Percentiles rank a stretch among this genome's conserved stretches.
phyloP scores from a whole-genome alignment of 2,888 invertebrate species.

The Microctonus aethiopoides region DNA sequence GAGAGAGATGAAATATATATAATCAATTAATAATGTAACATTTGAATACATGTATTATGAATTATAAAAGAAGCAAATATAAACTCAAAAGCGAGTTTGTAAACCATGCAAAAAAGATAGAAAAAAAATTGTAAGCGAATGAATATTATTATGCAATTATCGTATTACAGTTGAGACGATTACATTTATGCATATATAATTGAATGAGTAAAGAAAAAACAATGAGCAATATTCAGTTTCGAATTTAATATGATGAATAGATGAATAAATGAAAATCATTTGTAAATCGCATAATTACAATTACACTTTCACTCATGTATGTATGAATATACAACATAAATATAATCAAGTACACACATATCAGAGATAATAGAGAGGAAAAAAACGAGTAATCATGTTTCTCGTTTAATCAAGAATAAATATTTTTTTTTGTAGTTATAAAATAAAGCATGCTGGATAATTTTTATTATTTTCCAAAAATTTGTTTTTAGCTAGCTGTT shows the following conservation, averaged over 20 bases:
- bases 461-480: conserved; percentile 35
- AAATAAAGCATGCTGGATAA: conserved; percentile 64
- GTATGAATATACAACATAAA: no score
- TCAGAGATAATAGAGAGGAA: conserved; percentile 24
- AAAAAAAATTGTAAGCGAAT: neutral
- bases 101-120: neutral
- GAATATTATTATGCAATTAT: neutral
- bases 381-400: conserved; percentile 18
- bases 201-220: neutral
- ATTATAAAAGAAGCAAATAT: neutral
- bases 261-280: no score
- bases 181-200: neutral
- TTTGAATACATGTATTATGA: no score
- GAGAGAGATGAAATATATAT: neutral
- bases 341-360: conserved; percentile 14
- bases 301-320: no score
- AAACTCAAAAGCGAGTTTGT: neutral
- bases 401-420: conserved; percentile 36
- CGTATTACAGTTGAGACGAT: neutral
- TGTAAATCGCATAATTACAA: no score
- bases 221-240: neutral
- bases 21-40: neutral
- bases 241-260: neutral
- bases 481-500: conserved; percentile 64
- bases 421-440: conserved; percentile 35